Evolutionary conservation across 2,888 invertebrate genomes (phyloP).

Genomic region (Corbicula japonica): DNA sequence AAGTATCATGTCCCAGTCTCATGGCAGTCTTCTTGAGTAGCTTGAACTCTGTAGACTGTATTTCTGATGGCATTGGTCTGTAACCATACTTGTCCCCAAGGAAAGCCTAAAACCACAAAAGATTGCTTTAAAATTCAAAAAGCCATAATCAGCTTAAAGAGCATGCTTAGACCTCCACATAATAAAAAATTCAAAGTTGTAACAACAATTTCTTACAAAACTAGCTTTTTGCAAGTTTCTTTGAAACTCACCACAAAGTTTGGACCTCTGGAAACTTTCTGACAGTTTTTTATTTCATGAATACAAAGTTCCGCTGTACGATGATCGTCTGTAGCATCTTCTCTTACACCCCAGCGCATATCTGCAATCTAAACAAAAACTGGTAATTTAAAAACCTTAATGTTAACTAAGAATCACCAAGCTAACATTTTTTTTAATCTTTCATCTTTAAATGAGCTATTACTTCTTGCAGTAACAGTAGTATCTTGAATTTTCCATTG

Average conservation of each 20-base stretch:
- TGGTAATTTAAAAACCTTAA: neutral
- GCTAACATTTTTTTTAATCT: no score
- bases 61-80: slow-evolving; percentile 79
- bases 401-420: neutral
- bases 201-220: neutral
- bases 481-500: no score
- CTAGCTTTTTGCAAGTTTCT: neutral
- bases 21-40: slow-evolving; percentile 72
- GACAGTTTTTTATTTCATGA: slow-evolving; percentile 70
- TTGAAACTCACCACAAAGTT: slow-evolving; percentile 76
- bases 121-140: neutral
- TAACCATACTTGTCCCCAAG: slow-evolving; percentile 85
- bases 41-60: slow-evolving; percentile 81
- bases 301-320: slow-evolving; percentile 74
- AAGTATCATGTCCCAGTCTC: slow-evolving; percentile 71
- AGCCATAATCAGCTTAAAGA: neutral
- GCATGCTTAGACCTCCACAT: neutral
- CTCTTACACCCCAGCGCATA: slow-evolving; percentile 81
- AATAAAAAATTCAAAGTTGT: neutral
- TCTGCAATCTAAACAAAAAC: slow-evolving; percentile 73
- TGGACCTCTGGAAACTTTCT: slow-evolving; percentile 73
- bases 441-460: neutral
- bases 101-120: slow-evolving; percentile 73
- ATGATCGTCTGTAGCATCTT: slow-evolving; percentile 76
- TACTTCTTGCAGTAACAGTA: no score